Conservation (phyloP, 2,888 invertebrate species). For the Agrochola macilenta region DNA sequence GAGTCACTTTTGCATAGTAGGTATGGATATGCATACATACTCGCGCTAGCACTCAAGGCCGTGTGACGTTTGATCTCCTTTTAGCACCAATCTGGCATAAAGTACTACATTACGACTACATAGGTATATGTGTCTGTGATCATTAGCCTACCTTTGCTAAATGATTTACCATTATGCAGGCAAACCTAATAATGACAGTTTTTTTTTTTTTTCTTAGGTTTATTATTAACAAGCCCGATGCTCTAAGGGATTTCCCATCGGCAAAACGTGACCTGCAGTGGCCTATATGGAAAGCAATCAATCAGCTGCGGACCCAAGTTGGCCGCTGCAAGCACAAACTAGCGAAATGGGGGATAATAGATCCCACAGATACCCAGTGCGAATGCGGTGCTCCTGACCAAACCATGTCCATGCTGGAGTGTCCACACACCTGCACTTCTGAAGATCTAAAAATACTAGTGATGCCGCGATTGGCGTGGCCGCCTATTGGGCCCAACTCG, state of each 20-base stretch:
- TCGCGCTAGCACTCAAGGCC: slow-evolving; percentile 7
- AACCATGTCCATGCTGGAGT: too few relatives aligned
- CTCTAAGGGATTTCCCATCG: background rate
- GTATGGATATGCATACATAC: background rate
- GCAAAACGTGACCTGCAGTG: background rate
- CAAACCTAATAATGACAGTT: background rate
- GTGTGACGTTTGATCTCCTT: slow-evolving; percentile 1
- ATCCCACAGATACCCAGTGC: too few relatives aligned
- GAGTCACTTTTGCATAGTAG: background rate
- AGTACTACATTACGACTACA: background rate
- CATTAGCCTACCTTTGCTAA: background rate
- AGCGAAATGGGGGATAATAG: too few relatives aligned
- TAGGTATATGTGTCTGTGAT: background rate
- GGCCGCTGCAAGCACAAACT: too few relatives aligned
- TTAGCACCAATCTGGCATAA: background rate
- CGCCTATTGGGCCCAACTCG: too few relatives aligned
- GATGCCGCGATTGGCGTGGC: too few relatives aligned
- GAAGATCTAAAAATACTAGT: too few relatives aligned
- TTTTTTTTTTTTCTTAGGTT: background rate
- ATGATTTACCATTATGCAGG: background rate
- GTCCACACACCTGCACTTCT: too few relatives aligned
- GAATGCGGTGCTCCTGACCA: too few relatives aligned
- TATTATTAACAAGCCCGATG: background rate
- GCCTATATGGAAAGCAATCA: too few relatives aligned
- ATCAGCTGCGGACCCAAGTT: too few relatives aligned